Conservation (phyloP, 2,113 vertebrate species). For the Triplophysa rosa region DNA sequence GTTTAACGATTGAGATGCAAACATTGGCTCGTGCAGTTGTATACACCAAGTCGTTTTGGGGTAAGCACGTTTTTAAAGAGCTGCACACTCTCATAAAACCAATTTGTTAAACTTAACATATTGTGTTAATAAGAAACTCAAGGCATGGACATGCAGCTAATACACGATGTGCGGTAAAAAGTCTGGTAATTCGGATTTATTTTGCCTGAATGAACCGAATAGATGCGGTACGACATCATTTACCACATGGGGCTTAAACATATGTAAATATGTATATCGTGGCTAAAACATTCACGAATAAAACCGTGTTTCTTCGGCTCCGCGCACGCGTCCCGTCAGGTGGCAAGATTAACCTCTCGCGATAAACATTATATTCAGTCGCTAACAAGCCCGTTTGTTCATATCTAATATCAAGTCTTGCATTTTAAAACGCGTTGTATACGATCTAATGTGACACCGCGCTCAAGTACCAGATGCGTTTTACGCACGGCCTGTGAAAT, state of each 20-base stretch:
- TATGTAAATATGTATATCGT: background rate
- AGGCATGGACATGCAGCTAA: constrained; percentile 27
- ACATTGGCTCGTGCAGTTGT: background rate
- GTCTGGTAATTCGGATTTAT: background rate
- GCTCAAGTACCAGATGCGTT: background rate
- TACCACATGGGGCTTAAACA: background rate
- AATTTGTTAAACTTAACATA: constrained; percentile 42
- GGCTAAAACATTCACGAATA: background rate
- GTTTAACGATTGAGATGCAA: background rate
- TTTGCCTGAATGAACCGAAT: background rate
- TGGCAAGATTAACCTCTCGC: constrained; percentile 10
- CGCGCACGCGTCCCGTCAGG: constrained; percentile 10
- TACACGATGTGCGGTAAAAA: background rate
- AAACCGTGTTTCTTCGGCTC: background rate
- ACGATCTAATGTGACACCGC: background rate
- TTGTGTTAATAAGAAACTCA: constrained; percentile 55
- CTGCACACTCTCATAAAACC: background rate
- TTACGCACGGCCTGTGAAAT: constrained; percentile 9
- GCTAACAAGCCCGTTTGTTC: background rate
- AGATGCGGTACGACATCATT: constrained; percentile 1
- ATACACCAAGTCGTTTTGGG: background rate
- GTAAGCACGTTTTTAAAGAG: background rate
- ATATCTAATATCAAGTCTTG: background rate
- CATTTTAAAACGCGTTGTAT: background rate
- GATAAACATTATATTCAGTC: constrained; percentile 3